phyloP scores from a whole-genome alignment of 2,797 vertebrate species.

The Leptatherina wallacei region DNA sequence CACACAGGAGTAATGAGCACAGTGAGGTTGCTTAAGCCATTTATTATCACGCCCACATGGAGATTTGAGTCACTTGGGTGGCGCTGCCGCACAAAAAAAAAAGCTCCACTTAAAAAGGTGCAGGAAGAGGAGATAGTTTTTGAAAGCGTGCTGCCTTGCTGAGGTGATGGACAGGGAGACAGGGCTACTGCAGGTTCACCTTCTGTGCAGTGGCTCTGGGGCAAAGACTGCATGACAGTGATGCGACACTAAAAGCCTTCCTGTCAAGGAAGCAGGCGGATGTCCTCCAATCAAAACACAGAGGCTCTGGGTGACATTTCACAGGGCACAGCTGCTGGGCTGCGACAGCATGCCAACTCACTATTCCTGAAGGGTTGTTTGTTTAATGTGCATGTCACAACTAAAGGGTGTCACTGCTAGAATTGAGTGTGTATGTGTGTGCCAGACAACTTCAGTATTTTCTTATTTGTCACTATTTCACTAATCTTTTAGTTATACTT shows the following conservation, averaged over 20 bases:
- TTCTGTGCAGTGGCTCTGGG: conserved; percentile 79
- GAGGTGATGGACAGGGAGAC: conserved; percentile 70
- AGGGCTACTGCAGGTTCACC: conserved; percentile 71
- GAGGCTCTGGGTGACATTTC: conserved; percentile 81
- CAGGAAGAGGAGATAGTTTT: conserved; percentile 45
- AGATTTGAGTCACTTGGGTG: conserved; percentile 76
- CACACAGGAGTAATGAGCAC: conserved; percentile 76
- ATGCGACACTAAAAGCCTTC: conserved; percentile 80
- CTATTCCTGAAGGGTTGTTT: conserved; percentile 82
- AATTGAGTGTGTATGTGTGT: conserved; percentile 24
- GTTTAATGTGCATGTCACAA: conserved; percentile 68
- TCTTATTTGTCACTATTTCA: conserved; percentile 58
- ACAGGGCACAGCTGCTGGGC: conserved; percentile 82
- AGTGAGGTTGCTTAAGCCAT: conserved; percentile 64
- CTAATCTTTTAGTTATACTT: conserved; percentile 47
- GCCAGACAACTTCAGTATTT: conserved; percentile 38
- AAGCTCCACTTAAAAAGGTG: conserved; percentile 52
- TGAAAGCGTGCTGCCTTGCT: conserved; percentile 34
- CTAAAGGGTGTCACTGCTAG: conserved; percentile 42
- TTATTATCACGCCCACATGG: conserved; percentile 75
- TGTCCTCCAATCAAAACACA: conserved; percentile 80
- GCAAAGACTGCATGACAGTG: conserved; percentile 81
- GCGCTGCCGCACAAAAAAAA: conserved; percentile 57
- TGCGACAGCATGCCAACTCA: conserved; percentile 79
- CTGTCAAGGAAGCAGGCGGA: conserved; percentile 77